Evolutionary conservation across 2,888 invertebrate genomes (phyloP).

Genomic region (Bombylius discolor): DNA sequence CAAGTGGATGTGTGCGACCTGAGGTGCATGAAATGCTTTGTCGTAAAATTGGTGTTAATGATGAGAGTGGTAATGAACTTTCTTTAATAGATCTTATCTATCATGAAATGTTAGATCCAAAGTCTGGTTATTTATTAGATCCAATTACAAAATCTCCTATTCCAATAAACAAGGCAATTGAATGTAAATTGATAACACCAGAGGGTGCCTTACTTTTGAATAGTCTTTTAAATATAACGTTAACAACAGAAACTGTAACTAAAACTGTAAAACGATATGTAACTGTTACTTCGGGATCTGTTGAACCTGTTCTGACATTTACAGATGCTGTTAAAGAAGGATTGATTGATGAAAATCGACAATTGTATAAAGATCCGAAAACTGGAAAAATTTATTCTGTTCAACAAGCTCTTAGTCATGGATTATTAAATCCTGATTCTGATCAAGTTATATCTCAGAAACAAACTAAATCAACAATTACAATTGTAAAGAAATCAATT

Average conservation of each 20-base stretch:
- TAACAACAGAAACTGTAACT: conserved; percentile 77
- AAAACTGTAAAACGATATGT: conserved; percentile 72
- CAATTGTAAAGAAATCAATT: conserved; percentile 44
- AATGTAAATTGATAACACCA: conserved; percentile 69
- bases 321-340: conserved; percentile 65
- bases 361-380: conserved; percentile 63
- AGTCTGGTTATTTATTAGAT: conserved; percentile 73
- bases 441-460: conserved; percentile 39
- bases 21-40: conserved; percentile 77
- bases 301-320: conserved; percentile 53
- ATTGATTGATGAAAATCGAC: conserved; percentile 63
- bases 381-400: conserved; percentile 60
- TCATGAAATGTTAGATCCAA: conserved; percentile 74
- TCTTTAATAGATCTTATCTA: conserved; percentile 81
- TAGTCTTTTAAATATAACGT: conserved; percentile 73
- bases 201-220: conserved; percentile 78
- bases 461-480: conserved; percentile 41
- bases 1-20: conserved; percentile 64
- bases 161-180: conserved; percentile 75
- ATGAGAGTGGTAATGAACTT: conserved; percentile 56
- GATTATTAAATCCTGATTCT: conserved; percentile 50
- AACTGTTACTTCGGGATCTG: conserved; percentile 53
- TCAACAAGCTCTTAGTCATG: conserved; percentile 63
- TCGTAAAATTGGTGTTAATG: conserved; percentile 67
- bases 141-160: conserved; percentile 55